Conservation (phyloP, 2,113 vertebrate genomes). For the Recurvirostra avosetta region DNA sequence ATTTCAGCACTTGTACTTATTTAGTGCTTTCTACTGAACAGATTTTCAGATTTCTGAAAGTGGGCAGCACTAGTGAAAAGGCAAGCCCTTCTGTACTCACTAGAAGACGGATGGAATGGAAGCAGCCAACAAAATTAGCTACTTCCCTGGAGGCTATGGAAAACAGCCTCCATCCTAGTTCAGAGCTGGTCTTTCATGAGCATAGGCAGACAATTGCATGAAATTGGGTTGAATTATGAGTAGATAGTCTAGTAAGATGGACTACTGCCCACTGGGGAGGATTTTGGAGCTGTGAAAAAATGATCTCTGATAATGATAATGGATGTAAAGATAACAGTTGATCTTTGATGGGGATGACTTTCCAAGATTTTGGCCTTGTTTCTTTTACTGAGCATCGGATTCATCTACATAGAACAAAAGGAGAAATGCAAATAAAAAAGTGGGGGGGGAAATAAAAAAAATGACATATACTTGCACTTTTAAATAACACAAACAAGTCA, state of each 20-base stretch:
- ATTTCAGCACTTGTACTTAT: slow-evolving; percentile 4
- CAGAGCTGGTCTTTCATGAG: slow-evolving; percentile 1
- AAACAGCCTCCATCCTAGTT: background rate
- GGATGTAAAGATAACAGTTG: slow-evolving; percentile 49
- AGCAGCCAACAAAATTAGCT: slow-evolving; percentile 17
- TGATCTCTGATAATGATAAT: slow-evolving; percentile 48
- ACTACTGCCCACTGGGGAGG: slow-evolving; percentile 54
- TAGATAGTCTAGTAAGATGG: slow-evolving; percentile 50
- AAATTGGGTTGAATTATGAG: slow-evolving; percentile 48
- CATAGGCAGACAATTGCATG: slow-evolving; percentile 23
- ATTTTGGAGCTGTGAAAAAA: slow-evolving; percentile 54
- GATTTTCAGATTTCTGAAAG: background rate
- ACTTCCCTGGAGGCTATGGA: background rate
- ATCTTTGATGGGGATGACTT: slow-evolving; percentile 27
- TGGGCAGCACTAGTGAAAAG: background rate
- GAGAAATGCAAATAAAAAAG: background rate
- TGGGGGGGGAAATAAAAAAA: background rate
- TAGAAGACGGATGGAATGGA: background rate
- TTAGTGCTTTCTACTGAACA: background rate
- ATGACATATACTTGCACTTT: background rate
- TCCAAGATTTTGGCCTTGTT: background rate
- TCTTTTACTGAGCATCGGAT: background rate
- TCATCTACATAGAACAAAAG: background rate
- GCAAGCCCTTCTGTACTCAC: background rate
- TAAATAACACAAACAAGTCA: background rate